These are phyloP conservation scores for Hephaestus fuliginosus DNA, from an alignment of 2,797 vertebrate genomes.

Conservation along the genomic window DNA sequence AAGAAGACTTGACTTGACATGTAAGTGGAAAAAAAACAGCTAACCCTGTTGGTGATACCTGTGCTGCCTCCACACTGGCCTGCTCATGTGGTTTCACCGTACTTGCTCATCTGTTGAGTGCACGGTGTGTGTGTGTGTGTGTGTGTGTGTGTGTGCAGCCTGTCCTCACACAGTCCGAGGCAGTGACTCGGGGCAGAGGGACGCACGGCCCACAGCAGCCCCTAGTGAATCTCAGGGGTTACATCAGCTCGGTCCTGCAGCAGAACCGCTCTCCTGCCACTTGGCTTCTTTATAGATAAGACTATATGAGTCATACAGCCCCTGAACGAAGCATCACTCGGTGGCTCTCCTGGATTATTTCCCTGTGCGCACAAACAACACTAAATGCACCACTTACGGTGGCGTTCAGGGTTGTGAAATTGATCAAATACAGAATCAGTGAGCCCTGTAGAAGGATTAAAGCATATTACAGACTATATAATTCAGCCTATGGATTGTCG, in stretches of 20 bases:
- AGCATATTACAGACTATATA: slow-evolving; percentile 13
- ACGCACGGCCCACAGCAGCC: slow-evolving; percentile 70
- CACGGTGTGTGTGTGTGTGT: neutral
- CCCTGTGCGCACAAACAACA: slow-evolving; percentile 55
- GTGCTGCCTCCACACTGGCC: neutral
- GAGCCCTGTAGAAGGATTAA: slow-evolving; percentile 3
- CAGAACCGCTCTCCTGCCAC: slow-evolving; percentile 77
- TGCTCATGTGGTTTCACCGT: neutral
- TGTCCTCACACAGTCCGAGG: slow-evolving; percentile 13
- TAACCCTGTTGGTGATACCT: neutral
- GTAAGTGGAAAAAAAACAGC: neutral
- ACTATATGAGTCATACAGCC: slow-evolving; percentile 84
- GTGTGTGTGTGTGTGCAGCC: neutral
- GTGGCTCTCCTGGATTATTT: slow-evolving; percentile 52
- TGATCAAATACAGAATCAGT: neutral
- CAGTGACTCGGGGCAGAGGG: slow-evolving; percentile 32
- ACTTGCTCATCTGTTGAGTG: slow-evolving; percentile 28
- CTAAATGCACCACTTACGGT: slow-evolving; percentile 55
- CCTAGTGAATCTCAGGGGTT: slow-evolving; percentile 73
- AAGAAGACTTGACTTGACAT: too few relatives aligned
- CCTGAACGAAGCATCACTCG: slow-evolving; percentile 70
- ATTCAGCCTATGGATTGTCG: slow-evolving; percentile 13
- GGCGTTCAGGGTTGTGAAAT: slow-evolving; percentile 14
- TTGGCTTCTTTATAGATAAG: slow-evolving; percentile 81
- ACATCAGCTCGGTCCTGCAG: slow-evolving; percentile 80